Evolutionary conservation across 2,888 invertebrate species (phyloP).

Genomic region (Subacronicta megacephala): DNA sequence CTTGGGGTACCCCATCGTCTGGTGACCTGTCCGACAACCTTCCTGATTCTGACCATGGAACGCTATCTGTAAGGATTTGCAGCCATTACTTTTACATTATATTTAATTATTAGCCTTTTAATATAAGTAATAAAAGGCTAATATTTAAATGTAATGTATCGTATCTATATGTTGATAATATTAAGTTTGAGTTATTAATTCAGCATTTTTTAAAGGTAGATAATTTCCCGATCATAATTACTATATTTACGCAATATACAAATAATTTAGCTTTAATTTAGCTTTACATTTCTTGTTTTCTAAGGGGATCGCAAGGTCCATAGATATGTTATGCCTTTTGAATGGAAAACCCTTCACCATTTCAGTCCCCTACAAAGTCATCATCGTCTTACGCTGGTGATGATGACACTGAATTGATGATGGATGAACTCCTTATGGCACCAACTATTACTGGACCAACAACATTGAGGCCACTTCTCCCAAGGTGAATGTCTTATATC

Average conservation of each 20-base stretch:
- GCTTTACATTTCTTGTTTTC: too few relatives aligned
- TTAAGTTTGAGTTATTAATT: too few relatives aligned
- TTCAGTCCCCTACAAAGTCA: slow-evolving; percentile 91
- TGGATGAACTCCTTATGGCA: slow-evolving; percentile 94
- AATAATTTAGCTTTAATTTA: too few relatives aligned
- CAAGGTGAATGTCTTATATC: slow-evolving; percentile 85
- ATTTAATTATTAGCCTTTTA: too few relatives aligned
- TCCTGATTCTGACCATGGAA: slow-evolving; percentile 92
- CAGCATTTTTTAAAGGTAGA: too few relatives aligned
- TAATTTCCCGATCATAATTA: too few relatives aligned
- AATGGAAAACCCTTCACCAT: slow-evolving; percentile 66
- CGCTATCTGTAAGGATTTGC: slow-evolving; percentile 88
- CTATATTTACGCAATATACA: too few relatives aligned
- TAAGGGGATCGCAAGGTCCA: background rate
- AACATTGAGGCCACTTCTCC: slow-evolving; percentile 92
- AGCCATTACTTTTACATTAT: background rate
- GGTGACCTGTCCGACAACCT: slow-evolving; percentile 95
- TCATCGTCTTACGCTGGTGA: slow-evolving; percentile 92
- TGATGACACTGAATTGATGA: slow-evolving; percentile 95
- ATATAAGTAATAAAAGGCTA: too few relatives aligned
- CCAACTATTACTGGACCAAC: slow-evolving; percentile 93
- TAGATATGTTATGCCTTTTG: slow-evolving; percentile 58
- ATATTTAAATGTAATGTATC: too few relatives aligned
- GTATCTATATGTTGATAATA: too few relatives aligned
- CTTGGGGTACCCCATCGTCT: slow-evolving; percentile 97